These are phyloP conservation scores for Galerucella pusilla DNA, from an alignment of 2,888 invertebrate species.

Conservation along the genomic window DNA sequence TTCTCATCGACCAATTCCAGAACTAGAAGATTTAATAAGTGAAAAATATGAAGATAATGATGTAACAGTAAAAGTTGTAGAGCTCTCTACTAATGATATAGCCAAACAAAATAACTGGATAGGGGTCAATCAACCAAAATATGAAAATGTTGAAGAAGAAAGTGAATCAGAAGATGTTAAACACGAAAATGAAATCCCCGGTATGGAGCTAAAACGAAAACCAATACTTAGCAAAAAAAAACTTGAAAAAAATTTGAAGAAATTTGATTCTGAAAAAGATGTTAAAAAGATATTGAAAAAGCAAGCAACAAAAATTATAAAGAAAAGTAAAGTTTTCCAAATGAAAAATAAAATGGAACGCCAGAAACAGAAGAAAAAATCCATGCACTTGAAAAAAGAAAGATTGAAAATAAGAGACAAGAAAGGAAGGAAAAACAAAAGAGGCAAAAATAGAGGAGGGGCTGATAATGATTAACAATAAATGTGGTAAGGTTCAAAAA, in stretches of 20 bases:
- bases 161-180: slow-evolving; percentile 56
- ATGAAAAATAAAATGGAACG: slow-evolving; percentile 79
- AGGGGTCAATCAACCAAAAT: slow-evolving; percentile 73
- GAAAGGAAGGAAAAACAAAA: slow-evolving; percentile 43
- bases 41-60: slow-evolving; percentile 82
- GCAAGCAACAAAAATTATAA: slow-evolving; percentile 77
- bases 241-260: slow-evolving; percentile 56
- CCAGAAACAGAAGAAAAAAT: slow-evolving; percentile 76
- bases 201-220: slow-evolving; percentile 63
- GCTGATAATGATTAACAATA: slow-evolving; percentile 13
- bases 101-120: slow-evolving; percentile 79
- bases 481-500: background rate
- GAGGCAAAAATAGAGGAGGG: slow-evolving; percentile 26
- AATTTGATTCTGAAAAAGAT: slow-evolving; percentile 72
- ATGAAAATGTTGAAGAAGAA: slow-evolving; percentile 48
- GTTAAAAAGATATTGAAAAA: slow-evolving; percentile 77
- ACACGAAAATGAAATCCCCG: slow-evolving; percentile 61
- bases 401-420: slow-evolving; percentile 60
- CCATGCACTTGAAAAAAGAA: slow-evolving; percentile 65
- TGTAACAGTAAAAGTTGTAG: slow-evolving; percentile 82
- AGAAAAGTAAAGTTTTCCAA: slow-evolving; percentile 82
- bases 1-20: slow-evolving; percentile 77
- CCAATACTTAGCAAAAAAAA: slow-evolving; percentile 43
- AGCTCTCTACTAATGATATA: slow-evolving; percentile 77
- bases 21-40: slow-evolving; percentile 74